phyloP scores from a whole-genome alignment of 1,140 invertebrate genomes.

The Drosophila eugracilis region DNA sequence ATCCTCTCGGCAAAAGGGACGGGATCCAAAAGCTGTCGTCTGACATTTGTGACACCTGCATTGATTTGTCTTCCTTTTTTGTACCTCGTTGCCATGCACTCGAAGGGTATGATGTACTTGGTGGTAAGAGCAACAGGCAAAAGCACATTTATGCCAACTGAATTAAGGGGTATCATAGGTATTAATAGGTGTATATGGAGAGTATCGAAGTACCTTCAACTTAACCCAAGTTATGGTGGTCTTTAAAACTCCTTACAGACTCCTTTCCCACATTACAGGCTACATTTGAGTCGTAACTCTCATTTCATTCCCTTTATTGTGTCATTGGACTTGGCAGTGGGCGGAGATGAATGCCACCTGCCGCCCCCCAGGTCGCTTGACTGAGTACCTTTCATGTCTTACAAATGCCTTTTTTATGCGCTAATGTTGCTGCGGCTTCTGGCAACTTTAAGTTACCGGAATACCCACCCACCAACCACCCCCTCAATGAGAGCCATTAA shows the following conservation, averaged over 20 bases:
- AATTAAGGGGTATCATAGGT: no score
- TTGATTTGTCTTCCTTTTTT: constrained; percentile 78
- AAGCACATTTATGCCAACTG: no score
- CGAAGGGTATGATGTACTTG: not conserved
- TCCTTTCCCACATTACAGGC: not conserved
- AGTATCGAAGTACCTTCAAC: no score
- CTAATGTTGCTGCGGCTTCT: constrained; percentile 73
- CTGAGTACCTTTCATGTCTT: constrained; percentile 79
- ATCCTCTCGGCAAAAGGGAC: constrained; percentile 52
- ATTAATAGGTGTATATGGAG: no score
- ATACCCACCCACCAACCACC: constrained; percentile 4
- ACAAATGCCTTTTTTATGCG: constrained; percentile 82
- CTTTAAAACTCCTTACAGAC: no score
- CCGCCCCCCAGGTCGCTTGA: constrained; percentile 46
- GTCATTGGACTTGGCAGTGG: constrained; percentile 10
- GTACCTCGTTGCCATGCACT: constrained; percentile 6
- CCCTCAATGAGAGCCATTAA: constrained; percentile 60
- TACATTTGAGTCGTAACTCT: not conserved
- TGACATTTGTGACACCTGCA: constrained; percentile 83
- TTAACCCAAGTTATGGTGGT: no score
- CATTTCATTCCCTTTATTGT: constrained; percentile 30
- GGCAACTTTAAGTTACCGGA: constrained; percentile 48
- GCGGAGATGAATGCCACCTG: constrained; percentile 13
- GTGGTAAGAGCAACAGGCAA: not conserved
- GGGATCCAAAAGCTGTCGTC: constrained; percentile 69